Evolutionary conservation across 1,140 invertebrate species (phyloP), one percentile per base, ranked within the genome.

Genomic region (Leucophenga varia): DNA sequence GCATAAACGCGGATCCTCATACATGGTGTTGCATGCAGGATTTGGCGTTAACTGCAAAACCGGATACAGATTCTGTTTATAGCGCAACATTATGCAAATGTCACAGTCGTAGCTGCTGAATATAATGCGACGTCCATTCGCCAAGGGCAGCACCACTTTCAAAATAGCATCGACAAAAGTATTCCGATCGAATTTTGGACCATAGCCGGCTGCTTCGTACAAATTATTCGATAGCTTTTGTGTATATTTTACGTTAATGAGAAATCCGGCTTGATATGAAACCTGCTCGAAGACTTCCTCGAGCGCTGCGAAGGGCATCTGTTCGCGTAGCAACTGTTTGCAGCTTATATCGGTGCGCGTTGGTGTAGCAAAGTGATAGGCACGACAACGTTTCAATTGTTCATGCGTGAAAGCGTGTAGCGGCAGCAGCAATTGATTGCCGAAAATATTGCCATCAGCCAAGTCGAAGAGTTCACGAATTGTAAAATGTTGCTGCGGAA

Each of bases 81-180:
- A 75, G 20, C 89, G 81, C 25, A 95, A 80, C 90, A 95, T 90
- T 1, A 87, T 84, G 65, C 91, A 95, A 34, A 93, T 87, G 68
- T 96, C 93, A 1, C 93, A 90, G 78, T 96, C 90, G 77, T 96
- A 96, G 56, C 88, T 91, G 0, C 91, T 94, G 59, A 96, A 90
- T 18, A 96, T 83, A 35, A 96, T 89, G 48, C 86, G 84, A 30
- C 93, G 80, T 18, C 83, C 76, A 1, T 83, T 84, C 19, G 84
- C 88, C 73, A 89, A 76, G 46, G 86, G 80, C 38, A 94, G 76
- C 3, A 91, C 82, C 2, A 87, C 82, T 72, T 88, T 85, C 8
- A 95, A 77, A 47, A 80, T 76, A 72, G 76, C 45, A 76, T 97
- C 93, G 49, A 95, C 78, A 74, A 91, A 95, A 39, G 86, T 73